Percentiles rank a stretch among this genome's conserved stretches.
phyloP scores from a whole-genome alignment of 2,888 invertebrate genomes.

The Drosophila merina region DNA sequence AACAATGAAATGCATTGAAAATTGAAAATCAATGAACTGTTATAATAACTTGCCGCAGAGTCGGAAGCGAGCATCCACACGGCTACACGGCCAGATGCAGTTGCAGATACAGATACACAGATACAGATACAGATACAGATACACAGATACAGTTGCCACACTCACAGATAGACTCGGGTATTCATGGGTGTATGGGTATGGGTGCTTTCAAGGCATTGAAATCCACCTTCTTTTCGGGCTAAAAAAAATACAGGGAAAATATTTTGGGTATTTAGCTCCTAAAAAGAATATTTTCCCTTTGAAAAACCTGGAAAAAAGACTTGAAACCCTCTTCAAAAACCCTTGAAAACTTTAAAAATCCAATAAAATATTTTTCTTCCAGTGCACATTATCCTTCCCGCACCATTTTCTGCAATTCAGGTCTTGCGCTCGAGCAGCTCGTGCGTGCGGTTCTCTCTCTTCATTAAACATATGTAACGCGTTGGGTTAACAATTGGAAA shows the following conservation, averaged over 20 bases:
- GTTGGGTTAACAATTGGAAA: slow-evolving; percentile 51
- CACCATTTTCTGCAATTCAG: slow-evolving; percentile 12
- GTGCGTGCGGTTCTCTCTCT: slow-evolving; percentile 61
- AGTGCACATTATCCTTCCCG: slow-evolving; percentile 15
- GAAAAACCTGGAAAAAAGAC: too few species aligned
- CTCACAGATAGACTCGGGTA: background rate
- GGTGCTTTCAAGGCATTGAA: slow-evolving; percentile 29
- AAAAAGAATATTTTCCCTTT: too few species aligned
- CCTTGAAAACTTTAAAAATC: too few species aligned
- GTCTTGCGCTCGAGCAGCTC: slow-evolving; percentile 35
- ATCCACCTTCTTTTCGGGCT: background rate
- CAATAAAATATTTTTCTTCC: slow-evolving; percentile 3
- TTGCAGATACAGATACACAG: slow-evolving; percentile 4
- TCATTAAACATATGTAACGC: slow-evolving; percentile 75
- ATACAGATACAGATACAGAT: background rate
- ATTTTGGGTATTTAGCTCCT: too few species aligned
- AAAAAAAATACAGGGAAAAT: slow-evolving; percentile 38
- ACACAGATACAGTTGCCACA: background rate
- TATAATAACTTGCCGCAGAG: slow-evolving; percentile 77
- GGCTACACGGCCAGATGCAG: slow-evolving; percentile 1
- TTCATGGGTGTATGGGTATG: slow-evolving; percentile 1
- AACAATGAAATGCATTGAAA: slow-evolving; percentile 76
- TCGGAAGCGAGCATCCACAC: slow-evolving; percentile 56
- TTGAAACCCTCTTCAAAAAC: too few species aligned
- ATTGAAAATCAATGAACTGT: slow-evolving; percentile 80